Evolutionary conservation across 1,140 invertebrate species (phyloP), one percentile per base, ranked within the genome.

Genomic region (Macrostomum lignano): DNA sequence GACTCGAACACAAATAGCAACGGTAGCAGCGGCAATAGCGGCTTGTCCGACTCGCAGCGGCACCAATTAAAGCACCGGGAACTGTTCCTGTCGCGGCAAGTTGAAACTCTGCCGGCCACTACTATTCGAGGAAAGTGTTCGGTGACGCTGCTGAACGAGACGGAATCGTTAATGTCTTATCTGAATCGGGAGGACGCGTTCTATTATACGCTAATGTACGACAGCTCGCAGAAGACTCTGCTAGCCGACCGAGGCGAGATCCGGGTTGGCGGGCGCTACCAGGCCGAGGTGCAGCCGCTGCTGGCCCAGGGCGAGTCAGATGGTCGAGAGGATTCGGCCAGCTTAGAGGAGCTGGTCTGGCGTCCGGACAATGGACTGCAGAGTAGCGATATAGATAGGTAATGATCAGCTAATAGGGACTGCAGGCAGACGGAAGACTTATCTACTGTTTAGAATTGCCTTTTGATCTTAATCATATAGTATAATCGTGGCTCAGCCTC

Each of bases 141-240:
- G 39, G 88, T 98, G 40, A 91, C 84, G 33, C 65, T 96, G 36
- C 70, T 94, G 51, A 94, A 93, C 62, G 86, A 94, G 66, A 91
- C 82, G 30, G 88, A 96, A 64, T 77, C 77, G 41, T 64, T 86
- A 43, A 64, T 73, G 44, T 82, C 77, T 52, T 96, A 96, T 65
- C 66, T 93, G 41, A 78, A 79, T 62, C 82, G 81, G 66, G 84
- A 94, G 67, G 84, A 96, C 60, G 74, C 76, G 51, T 98, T 96
- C 67, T 96, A 93, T 61, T 96, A 96, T 63, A 93, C 86, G 52
- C 66, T 96, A 54, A 88, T 98, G 40, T 98, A 91, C 62, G 91
- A 98, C 66, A 86, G 86, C 38, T 70, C 76, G 57, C 81, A 93
- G 62, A 91, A 88, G 62, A 96, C 88, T 46, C 66, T 98, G 47